phyloP scores from a whole-genome alignment of 1,140 invertebrate species.

The Teleopsis dalmanni region DNA sequence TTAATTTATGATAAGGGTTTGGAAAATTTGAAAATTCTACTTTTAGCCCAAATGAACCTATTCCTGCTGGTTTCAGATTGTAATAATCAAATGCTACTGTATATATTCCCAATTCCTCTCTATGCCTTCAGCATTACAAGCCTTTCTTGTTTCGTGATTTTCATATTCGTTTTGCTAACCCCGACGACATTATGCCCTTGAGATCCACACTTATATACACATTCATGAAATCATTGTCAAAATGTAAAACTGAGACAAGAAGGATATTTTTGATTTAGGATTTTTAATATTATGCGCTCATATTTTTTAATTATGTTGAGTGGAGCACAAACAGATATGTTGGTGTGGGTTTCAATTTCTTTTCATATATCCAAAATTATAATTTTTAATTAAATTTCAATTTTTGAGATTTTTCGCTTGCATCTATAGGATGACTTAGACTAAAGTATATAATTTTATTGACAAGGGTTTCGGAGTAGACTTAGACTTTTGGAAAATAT shows the following conservation, averaged over 20 bases:
- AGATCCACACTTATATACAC: conserved; percentile 22
- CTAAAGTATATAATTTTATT: too few species aligned
- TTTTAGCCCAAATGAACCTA: conserved; percentile 25
- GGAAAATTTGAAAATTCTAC: conserved; percentile 38
- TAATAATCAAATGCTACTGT: background rate
- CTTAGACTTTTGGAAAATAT: too few species aligned
- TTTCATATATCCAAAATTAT: too few species aligned
- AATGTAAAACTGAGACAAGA: background rate
- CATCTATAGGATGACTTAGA: too few species aligned
- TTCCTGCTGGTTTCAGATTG: conserved; percentile 7
- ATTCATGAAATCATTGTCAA: background rate
- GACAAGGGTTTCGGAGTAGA: too few species aligned
- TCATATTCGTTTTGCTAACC: conserved; percentile 44
- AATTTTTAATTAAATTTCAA: conserved; percentile 7
- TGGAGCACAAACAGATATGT: background rate
- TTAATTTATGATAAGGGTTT: conserved; percentile 44
- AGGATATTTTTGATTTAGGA: conserved; percentile 39
- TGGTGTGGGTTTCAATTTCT: too few species aligned
- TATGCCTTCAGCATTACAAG: too few species aligned
- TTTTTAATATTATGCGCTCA: conserved; percentile 37
- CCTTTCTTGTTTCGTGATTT: too few species aligned
- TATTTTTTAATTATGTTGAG: conserved; percentile 41
- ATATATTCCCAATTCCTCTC: background rate
- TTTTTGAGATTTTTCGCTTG: background rate
- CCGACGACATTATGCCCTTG: conserved; percentile 44